These are phyloP conservation scores for Cheilosia soror DNA, from an alignment of 2,888 invertebrate species.

Conservation along the genomic window DNA sequence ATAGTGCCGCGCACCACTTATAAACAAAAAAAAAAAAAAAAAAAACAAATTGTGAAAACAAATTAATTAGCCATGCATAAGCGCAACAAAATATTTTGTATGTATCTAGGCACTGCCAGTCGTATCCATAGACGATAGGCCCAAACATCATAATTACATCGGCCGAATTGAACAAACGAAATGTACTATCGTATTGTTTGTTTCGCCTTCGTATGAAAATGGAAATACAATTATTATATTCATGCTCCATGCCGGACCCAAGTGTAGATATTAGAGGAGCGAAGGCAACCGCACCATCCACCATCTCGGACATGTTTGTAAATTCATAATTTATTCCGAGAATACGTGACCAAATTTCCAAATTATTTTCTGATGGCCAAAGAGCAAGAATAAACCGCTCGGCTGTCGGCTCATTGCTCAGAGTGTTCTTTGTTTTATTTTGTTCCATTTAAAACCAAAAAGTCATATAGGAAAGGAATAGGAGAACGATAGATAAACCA, in stretches of 20 bases:
- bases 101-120: constrained; percentile 44
- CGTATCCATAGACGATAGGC: not conserved
- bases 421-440: constrained; percentile 6
- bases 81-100: constrained; percentile 48
- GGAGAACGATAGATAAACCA: constrained; percentile 16
- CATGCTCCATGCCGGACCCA: constrained; percentile 57
- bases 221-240: constrained; percentile 34
- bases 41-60: constrained; percentile 65
- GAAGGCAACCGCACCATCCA: constrained; percentile 8
- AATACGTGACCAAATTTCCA: constrained; percentile 70
- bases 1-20: constrained; percentile 36
- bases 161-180: constrained; percentile 54
- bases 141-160: constrained; percentile 68
- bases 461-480: constrained; percentile 19
- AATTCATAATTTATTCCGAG: constrained; percentile 74
- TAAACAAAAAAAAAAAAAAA: constrained; percentile 8
- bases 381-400: constrained; percentile 12
- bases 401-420: not conserved
- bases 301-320: constrained; percentile 49
- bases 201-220: constrained; percentile 58
- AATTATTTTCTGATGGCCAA: constrained; percentile 39
- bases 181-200: constrained; percentile 42
- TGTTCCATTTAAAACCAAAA: constrained; percentile 49
- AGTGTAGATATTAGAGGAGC: constrained; percentile 1
- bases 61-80: constrained; percentile 74